phyloP scores from a whole-genome alignment of 2,113 vertebrate genomes.

The Upupa epops region DNA sequence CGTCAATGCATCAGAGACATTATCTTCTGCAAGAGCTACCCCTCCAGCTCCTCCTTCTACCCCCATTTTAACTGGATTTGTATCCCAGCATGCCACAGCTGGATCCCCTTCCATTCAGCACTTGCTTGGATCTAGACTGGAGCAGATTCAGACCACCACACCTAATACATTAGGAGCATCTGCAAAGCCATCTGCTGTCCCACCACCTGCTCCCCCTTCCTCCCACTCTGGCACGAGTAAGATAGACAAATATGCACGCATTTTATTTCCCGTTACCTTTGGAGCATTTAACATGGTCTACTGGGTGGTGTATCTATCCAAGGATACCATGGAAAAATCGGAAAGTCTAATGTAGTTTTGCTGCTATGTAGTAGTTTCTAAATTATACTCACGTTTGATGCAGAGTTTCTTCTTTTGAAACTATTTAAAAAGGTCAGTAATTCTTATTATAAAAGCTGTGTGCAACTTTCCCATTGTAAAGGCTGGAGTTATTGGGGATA shows the following conservation, averaged over 20 bases:
- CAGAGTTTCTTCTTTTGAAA: conserved; percentile 79
- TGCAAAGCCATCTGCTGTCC: conserved; percentile 73
- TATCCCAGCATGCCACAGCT: conserved; percentile 68
- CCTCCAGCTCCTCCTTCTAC: conserved; percentile 82
- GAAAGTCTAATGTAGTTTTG: conserved; percentile 82
- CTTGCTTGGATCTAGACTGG: conserved; percentile 87
- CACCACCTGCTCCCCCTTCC: conserved; percentile 71
- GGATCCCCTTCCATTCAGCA: conserved; percentile 81
- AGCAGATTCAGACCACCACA: conserved; percentile 84
- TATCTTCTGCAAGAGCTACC: conserved; percentile 80
- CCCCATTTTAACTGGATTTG: conserved; percentile 78
- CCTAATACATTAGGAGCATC: conserved; percentile 78
- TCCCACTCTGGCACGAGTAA: conserved; percentile 91
- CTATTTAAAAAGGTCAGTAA: conserved; percentile 73
- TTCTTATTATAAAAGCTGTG: conserved; percentile 75
- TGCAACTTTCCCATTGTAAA: conserved; percentile 71
- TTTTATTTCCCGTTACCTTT: conserved; percentile 97
- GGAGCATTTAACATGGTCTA: conserved; percentile 99
- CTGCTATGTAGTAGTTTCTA: conserved; percentile 74
- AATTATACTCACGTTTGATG: conserved; percentile 72
- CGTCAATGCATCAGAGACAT: conserved; percentile 78
- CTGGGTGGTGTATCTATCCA: conserved; percentile 99
- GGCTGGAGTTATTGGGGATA: conserved; percentile 66
- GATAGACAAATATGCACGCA: conserved; percentile 98
- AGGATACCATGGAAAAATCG: conserved; percentile 91